Evolutionary conservation across 1,140 invertebrate species (phyloP), one percentile per base, ranked within the genome.

Genomic region (Steinernema khuongi): DNA sequence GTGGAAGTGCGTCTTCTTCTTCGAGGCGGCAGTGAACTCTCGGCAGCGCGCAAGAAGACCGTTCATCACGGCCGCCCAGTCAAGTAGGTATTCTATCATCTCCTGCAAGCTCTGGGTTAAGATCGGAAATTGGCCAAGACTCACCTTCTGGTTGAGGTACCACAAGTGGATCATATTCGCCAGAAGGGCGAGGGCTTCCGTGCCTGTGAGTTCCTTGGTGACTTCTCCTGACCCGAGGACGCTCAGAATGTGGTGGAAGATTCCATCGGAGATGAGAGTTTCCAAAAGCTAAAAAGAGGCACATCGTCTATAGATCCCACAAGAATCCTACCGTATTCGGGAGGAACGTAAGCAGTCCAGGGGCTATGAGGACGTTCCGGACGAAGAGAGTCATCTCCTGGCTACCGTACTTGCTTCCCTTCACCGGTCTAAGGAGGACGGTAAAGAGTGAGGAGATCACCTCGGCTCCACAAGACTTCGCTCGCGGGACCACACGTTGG

Each of bases 1-100:
- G 88, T 99, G 94, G 94, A 94, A 97, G 85, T 96, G 93, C 41
- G 93, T 94, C 81, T 92, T 91, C 86, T 94, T 94, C 70, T 89
- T 90, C 1, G 91, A 90, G 7, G 94, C 92, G n/a, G 29, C n/a
- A 22, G 32, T 29, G 33, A 67, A 44, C 41, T 43, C 60, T 30
- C 50, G 76, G 31, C 77, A 79, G 26, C 70, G 32, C 0, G 28
- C 30, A 4, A 80, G 43, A 19, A 82, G 31, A 26, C 26, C 32
- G 70, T 80, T 80, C 30, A 80, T 76, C 17, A 73, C 68, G 14
- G 50, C 41, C 17, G 79, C 79, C 80, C 80, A 80, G 26, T 82
- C 79, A 29, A 80, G 36, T 19, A 80, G 32, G 50, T 81, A 44
- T 22, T 76, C 36, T n/a, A 77, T 73, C 14, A 81, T 30, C 11